These are phyloP conservation scores for Dimorphilus gyrociliatus DNA, from an alignment of 2,888 invertebrate genomes.

Conservation along the genomic window DNA sequence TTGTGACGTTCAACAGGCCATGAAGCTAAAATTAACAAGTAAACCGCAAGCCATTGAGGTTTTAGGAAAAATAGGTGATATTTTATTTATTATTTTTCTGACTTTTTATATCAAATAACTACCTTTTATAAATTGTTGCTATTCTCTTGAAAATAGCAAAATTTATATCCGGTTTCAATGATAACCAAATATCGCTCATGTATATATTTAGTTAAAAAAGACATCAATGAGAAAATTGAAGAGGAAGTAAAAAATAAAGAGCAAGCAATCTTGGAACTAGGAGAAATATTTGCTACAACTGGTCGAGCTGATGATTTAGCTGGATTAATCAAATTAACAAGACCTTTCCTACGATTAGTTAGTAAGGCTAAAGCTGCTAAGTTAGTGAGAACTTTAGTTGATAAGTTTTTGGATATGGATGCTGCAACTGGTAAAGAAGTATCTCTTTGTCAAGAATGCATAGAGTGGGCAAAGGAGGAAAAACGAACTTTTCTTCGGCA, in stretches of 20 bases:
- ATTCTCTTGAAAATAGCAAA: too few relatives aligned
- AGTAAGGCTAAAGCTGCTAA: constrained; percentile 99
- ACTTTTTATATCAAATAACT: too few relatives aligned
- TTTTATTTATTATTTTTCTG: too few relatives aligned
- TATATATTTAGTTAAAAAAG: constrained; percentile 33
- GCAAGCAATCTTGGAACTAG: constrained; percentile 78
- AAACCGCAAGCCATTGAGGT: too few relatives aligned
- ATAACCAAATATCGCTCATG: too few relatives aligned
- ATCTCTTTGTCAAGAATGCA: constrained; percentile 62
- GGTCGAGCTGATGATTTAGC: constrained; percentile 62
- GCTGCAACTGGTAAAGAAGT: constrained; percentile 84
- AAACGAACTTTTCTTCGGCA: constrained; percentile 90
- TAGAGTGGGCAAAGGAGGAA: constrained; percentile 98
- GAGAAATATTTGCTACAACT: constrained; percentile 67
- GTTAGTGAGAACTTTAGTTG: constrained; percentile 84
- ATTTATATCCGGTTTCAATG: too few relatives aligned
- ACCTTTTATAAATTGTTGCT: too few relatives aligned
- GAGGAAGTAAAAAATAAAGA: constrained; percentile 79
- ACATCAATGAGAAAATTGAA: constrained; percentile 45
- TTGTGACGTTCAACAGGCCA: too few relatives aligned
- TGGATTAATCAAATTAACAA: constrained; percentile 74
- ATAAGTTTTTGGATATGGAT: constrained; percentile 90
- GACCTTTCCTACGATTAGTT: constrained; percentile 81
- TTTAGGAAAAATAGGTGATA: too few relatives aligned
- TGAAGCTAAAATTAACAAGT: too few relatives aligned